phyloP scores from a whole-genome alignment of 64 coral and sea anemone genomes.

The Stichodactyla helianthus region DNA sequence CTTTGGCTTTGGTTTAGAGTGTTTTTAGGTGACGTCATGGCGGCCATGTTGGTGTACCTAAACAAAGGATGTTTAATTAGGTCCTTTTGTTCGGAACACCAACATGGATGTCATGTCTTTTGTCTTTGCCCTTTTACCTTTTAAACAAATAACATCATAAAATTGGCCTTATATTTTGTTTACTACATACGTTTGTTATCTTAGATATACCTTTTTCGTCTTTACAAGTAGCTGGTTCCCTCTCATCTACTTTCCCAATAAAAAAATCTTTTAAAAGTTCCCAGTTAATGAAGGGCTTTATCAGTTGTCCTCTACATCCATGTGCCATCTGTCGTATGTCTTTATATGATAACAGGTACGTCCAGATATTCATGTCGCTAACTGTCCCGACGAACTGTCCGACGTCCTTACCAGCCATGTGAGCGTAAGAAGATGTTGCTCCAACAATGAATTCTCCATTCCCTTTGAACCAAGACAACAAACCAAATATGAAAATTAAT shows the following conservation, averaged over 20 bases:
- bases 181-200: too few relatives aligned
- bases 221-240: not conserved
- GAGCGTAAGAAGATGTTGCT: constrained; percentile 9
- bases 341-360: not conserved
- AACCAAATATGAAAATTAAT: not conserved
- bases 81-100: too few relatives aligned
- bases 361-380: constrained; percentile 27
- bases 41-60: too few relatives aligned
- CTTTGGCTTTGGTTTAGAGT: too few relatives aligned
- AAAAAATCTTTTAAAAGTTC: not conserved
- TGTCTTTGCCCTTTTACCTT: too few relatives aligned
- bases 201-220: not conserved
- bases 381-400: constrained; percentile 49
- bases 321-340: not conserved
- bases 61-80: too few relatives aligned
- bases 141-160: too few relatives aligned
- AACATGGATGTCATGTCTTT: too few relatives aligned
- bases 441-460: constrained; percentile 48
- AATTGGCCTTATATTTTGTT: too few relatives aligned
- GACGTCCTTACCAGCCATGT: not conserved
- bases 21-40: too few relatives aligned
- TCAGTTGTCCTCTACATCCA: not conserved
- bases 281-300: not conserved
- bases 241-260: not conserved
- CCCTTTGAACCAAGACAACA: constrained; percentile 2